Conservation (phyloP, 2,797 vertebrate species). For the Amblyopsis hoosieri region DNA sequence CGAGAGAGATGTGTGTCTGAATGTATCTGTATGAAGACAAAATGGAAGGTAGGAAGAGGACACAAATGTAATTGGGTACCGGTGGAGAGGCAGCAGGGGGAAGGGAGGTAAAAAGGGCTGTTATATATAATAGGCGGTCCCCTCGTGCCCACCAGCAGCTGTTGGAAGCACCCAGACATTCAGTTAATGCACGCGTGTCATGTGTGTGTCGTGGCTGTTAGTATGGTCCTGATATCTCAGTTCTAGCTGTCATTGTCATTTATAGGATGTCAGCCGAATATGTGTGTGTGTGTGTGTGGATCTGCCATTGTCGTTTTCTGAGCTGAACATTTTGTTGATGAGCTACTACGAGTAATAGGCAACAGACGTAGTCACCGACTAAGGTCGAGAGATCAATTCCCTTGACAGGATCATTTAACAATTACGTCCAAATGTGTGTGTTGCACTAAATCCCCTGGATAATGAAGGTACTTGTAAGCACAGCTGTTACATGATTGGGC, state of each 20-base stretch:
- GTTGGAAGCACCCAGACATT: slow-evolving; percentile 48
- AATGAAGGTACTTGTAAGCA: slow-evolving; percentile 54
- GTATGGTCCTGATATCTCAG: not conserved
- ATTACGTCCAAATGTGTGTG: slow-evolving; percentile 58
- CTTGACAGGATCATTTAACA: slow-evolving; percentile 58
- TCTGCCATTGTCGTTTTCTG: slow-evolving; percentile 45
- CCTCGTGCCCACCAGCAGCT: slow-evolving; percentile 66
- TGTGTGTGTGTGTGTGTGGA: slow-evolving; percentile 7
- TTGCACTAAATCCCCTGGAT: slow-evolving; percentile 48
- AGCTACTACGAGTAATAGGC: slow-evolving; percentile 28
- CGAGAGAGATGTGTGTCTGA: slow-evolving; percentile 6
- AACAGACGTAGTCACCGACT: slow-evolving; percentile 55
- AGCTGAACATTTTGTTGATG: slow-evolving; percentile 54
- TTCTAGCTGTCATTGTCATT: too few species aligned
- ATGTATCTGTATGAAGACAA: slow-evolving; percentile 35
- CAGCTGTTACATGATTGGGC: slow-evolving; percentile 59
- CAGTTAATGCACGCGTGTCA: slow-evolving; percentile 28
- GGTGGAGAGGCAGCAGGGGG: slow-evolving; percentile 72
- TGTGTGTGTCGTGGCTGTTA: slow-evolving; percentile 25
- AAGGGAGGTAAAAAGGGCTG: slow-evolving; percentile 60
- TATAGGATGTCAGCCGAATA: not conserved
- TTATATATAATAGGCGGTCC: slow-evolving; percentile 55
- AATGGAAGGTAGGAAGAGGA: slow-evolving; percentile 63
- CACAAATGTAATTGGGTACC: slow-evolving; percentile 65
- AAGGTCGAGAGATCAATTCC: slow-evolving; percentile 58